A percentile compares a stretch with the other conserved stretches of the same genome.
Evolutionary conservation across 2,113 vertebrate species (phyloP).

Genomic region (Elephas maximus): DNA sequence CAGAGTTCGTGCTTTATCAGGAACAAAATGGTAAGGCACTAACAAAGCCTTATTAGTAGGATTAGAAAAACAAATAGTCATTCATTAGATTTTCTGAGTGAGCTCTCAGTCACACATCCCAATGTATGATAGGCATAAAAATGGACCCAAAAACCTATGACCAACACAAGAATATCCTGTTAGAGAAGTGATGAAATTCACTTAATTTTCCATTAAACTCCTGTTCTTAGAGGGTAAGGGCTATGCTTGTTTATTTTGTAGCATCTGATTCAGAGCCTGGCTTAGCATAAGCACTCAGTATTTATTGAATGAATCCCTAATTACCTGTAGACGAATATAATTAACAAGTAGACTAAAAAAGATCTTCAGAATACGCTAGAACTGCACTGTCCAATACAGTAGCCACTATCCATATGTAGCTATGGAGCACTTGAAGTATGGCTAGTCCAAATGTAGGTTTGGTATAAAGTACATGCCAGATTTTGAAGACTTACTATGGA

Average conservation of each 20-base stretch:
- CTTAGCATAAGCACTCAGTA: neutral
- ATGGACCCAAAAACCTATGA: neutral
- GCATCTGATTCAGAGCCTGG: neutral
- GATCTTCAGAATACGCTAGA: neutral
- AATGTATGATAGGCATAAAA: neutral
- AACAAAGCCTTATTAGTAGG: neutral
- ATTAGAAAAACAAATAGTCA: neutral
- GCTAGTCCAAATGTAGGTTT: neutral
- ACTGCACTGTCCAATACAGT: neutral
- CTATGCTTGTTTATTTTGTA: neutral
- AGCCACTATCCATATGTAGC: neutral
- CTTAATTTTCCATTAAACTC: neutral
- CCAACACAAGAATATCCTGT: neutral
- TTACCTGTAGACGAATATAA: neutral
- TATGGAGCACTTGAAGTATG: neutral
- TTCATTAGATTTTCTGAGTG: neutral
- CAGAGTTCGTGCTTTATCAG: conserved; percentile 5
- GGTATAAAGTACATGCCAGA: neutral
- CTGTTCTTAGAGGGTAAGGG: neutral
- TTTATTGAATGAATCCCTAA: neutral
- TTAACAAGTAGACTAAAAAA: neutral
- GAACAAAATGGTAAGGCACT: neutral
- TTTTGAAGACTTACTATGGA: neutral
- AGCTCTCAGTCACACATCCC: neutral
- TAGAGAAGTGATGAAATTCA: conserved; percentile 16